These are phyloP conservation scores for Gambusia yucatana DNA, from an alignment of 2,797 vertebrate species.

Conservation along the genomic window DNA sequence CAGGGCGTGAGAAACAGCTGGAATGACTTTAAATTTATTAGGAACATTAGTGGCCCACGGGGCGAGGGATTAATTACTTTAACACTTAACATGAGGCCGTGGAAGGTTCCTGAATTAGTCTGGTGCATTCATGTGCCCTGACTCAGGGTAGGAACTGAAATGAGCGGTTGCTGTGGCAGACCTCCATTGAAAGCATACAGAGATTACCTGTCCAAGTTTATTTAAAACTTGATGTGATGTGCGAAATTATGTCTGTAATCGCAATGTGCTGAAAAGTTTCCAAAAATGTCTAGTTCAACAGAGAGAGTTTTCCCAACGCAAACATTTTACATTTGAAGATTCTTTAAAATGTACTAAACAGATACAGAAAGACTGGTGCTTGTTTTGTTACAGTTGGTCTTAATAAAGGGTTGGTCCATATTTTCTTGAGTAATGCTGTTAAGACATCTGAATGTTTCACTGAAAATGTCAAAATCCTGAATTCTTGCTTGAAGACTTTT, in stretches of 20 bases:
- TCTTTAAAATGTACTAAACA: background rate
- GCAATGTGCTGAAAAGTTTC: background rate
- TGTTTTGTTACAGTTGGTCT: background rate
- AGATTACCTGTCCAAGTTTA: background rate
- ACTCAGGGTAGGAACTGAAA: background rate
- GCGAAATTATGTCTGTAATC: background rate
- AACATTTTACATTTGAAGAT: background rate
- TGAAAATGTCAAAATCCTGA: background rate
- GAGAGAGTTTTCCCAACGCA: background rate
- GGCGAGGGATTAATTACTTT: background rate
- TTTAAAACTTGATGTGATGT: background rate
- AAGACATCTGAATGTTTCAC: background rate
- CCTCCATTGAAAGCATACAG: background rate
- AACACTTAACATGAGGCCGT: background rate
- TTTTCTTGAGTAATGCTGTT: no score
- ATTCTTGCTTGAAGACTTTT: background rate
- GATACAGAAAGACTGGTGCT: background rate
- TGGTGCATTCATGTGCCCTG: constrained; percentile 2
- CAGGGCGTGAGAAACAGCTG: constrained; percentile 26
- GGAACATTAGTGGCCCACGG: background rate
- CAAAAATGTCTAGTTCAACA: background rate
- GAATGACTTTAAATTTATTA: constrained; percentile 9
- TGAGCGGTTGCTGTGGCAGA: accelerated
- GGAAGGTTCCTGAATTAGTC: background rate
- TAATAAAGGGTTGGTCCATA: background rate